phyloP scores from a whole-genome alignment of 53 echinoderm and acorn worm genomes.

The Temnopleurus reevesii region DNA sequence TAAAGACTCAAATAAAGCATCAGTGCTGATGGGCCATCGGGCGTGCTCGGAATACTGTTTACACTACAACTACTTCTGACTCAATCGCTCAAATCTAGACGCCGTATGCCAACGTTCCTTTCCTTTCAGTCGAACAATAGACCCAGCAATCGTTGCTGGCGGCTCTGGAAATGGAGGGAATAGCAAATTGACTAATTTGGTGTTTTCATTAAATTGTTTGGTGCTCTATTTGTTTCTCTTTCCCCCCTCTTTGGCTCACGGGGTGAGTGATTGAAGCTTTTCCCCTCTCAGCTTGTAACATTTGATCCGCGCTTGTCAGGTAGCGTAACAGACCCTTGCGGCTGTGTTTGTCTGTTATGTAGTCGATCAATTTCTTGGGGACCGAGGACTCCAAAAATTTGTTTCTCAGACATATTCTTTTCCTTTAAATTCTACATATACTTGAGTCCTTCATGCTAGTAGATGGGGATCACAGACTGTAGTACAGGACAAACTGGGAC shows the following conservation, averaged over 20 bases:
- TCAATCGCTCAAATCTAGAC: background rate
- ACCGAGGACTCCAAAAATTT: background rate
- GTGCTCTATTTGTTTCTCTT: slow-evolving; percentile 41
- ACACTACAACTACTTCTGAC: slow-evolving; percentile 16
- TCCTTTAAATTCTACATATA: no score
- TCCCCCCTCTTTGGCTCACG: background rate
- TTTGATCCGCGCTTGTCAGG: slow-evolving; percentile 3
- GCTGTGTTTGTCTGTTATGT: background rate
- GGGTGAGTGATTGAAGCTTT: slow-evolving; percentile 18
- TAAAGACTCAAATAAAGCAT: background rate
- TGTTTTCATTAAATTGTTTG: slow-evolving; percentile 27
- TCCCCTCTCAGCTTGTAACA: slow-evolving; percentile 13
- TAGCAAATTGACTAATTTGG: slow-evolving; percentile 51
- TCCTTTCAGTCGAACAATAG: background rate
- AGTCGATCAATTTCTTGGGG: background rate
- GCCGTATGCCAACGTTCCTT: slow-evolving; percentile 13
- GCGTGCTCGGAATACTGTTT: background rate
- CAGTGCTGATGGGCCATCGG: background rate
- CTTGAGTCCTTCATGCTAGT: no score
- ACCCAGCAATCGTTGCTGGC: background rate
- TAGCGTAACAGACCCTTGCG: background rate
- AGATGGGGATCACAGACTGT: no score
- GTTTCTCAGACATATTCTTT: no score
- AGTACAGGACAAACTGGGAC: no score
- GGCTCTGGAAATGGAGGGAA: slow-evolving; percentile 7